Conservation (phyloP, 2,113 vertebrate genomes). For the Setophaga kirtlandii region DNA sequence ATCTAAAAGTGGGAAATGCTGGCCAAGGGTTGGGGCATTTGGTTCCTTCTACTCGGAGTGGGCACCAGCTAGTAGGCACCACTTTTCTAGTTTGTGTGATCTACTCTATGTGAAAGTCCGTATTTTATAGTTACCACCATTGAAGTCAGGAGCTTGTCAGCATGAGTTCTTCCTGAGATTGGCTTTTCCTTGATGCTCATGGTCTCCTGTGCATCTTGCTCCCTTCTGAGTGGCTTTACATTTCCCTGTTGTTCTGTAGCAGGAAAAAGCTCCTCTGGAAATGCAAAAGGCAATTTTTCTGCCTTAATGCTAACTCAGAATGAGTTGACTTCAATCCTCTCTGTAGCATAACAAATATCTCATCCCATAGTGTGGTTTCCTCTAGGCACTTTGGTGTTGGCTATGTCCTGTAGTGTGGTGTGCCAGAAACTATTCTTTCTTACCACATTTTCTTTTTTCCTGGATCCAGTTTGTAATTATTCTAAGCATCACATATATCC, state of each 20-base stretch:
- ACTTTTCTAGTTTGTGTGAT: background rate
- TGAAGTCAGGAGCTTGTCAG: background rate
- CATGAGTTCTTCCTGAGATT: rapidly evolving
- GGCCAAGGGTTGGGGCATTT: background rate
- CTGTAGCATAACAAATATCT: background rate
- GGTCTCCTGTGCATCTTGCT: background rate
- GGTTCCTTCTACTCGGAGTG: background rate
- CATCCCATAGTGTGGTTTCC: background rate
- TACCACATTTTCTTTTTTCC: background rate
- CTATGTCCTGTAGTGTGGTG: background rate
- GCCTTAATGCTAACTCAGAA: background rate
- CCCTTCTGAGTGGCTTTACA: background rate
- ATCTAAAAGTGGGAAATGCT: background rate
- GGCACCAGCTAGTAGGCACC: background rate
- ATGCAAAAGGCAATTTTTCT: background rate
- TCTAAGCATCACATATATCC: background rate
- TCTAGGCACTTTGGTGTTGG: background rate
- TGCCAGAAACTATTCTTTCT: background rate
- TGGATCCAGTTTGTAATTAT: background rate
- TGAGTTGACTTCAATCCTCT: background rate
- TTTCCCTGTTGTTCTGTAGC: background rate
- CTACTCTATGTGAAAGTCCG: background rate
- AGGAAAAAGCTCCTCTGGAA: background rate
- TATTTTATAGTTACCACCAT: background rate
- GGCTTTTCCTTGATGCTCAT: background rate